Conservation (phyloP, 1,140 invertebrate genomes). For the Penaeus japonicus region DNA sequence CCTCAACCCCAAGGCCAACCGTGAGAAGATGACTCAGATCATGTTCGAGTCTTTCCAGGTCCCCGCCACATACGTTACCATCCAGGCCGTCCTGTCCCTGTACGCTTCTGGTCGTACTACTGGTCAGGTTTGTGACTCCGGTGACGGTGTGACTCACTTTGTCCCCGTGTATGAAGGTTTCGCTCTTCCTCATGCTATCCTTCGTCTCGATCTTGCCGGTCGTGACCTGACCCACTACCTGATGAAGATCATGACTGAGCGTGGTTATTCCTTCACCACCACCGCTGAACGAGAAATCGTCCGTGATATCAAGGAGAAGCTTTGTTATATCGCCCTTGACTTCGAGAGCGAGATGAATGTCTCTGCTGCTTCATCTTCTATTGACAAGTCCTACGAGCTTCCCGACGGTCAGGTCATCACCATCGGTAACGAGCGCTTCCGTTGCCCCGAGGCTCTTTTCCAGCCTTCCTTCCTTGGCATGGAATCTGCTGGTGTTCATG, state of each 20-base stretch:
- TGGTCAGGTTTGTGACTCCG: not conserved
- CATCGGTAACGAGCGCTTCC: constrained; percentile 69
- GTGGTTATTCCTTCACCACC: constrained; percentile 67
- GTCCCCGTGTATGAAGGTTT: not conserved
- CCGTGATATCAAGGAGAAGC: no score
- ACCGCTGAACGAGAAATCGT: constrained; percentile 57
- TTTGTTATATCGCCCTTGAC: no score
- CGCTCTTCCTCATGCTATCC: not conserved
- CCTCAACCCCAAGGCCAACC: constrained; percentile 89
- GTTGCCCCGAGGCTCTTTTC: constrained; percentile 70
- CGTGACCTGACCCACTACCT: constrained; percentile 69
- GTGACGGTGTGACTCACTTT: not conserved
- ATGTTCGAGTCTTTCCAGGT: constrained; percentile 67
- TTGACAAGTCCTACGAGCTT: constrained; percentile 66
- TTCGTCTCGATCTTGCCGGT: not conserved
- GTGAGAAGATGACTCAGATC: constrained; percentile 76
- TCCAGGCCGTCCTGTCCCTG: constrained; percentile 64
- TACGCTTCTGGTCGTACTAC: not conserved
- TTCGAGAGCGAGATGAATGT: no score
- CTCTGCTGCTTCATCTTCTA: no score
- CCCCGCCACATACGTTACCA: constrained; percentile 55
- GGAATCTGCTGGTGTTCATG: constrained; percentile 65
- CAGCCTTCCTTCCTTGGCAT: constrained; percentile 77
- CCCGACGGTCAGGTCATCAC: constrained; percentile 65
- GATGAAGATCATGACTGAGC: constrained; percentile 76